Conservation (phyloP, 2,888 invertebrate species). For the Phaonia tiefii region DNA sequence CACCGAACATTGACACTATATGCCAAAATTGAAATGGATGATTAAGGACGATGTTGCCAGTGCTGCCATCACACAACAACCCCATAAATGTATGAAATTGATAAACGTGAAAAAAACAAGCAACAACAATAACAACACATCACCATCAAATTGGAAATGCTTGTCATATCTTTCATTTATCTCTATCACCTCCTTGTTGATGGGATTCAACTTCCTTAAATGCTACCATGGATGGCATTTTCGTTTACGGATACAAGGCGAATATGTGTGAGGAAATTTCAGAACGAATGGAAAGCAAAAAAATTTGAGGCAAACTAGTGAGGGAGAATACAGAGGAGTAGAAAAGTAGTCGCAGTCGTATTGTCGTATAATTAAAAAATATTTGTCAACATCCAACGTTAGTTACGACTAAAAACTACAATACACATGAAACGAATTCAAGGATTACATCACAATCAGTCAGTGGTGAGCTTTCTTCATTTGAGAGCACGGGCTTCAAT, state of each 20-base stretch:
- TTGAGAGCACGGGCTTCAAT: no score
- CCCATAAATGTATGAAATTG: constrained; percentile 64
- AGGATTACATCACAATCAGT: no score
- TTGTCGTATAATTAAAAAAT: no score
- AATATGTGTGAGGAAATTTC: background rate
- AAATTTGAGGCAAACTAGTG: constrained; percentile 26
- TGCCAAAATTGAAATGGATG: constrained; percentile 33
- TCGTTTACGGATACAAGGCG: constrained; percentile 49
- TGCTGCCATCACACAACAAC: constrained; percentile 56
- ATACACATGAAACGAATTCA: no score
- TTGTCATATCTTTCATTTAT: constrained; percentile 80
- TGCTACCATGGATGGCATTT: constrained; percentile 66
- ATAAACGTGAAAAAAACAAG: constrained; percentile 54
- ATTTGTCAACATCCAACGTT: no score
- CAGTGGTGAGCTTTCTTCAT: no score
- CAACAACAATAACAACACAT: constrained; percentile 55
- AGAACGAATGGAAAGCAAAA: constrained; percentile 43
- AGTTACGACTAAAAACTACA: no score
- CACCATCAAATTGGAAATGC: constrained; percentile 79
- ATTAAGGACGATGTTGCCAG: constrained; percentile 44
- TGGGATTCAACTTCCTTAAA: constrained; percentile 68
- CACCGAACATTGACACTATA: constrained; percentile 35
- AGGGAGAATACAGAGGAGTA: background rate
- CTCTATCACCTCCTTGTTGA: constrained; percentile 68
- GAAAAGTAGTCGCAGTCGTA: background rate